Evolutionary conservation across 2,888 invertebrate genomes (phyloP), one percentile per base, ranked within the genome.

Genomic region (Oeneis ivallda): DNA sequence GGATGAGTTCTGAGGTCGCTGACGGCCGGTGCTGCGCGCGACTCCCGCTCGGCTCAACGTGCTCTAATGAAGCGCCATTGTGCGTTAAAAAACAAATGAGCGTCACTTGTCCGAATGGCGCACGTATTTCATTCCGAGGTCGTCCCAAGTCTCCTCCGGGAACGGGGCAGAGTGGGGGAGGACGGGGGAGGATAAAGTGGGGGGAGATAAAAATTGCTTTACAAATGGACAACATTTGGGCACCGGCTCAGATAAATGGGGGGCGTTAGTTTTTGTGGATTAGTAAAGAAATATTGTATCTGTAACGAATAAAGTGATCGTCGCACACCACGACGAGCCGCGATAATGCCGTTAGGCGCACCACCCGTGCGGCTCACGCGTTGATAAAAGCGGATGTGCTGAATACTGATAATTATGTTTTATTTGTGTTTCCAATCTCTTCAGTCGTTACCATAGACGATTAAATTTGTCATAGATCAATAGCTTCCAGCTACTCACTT

Each of bases 221-320:
- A 70, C 66, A 70, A 70, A 70, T 70, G 66, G 68, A 67, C 63
- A 69, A 62, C 70, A 70, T 69, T 68, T 63, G 65, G 66, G 63
- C 66, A 45, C 65, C 45, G 41, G 52, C 63, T 60, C 57, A 50
- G 66, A 68, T 63, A 61, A 64, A 68, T 68, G 66, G 60, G 50
- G 62, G 63, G 66, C 52, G 66, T 68, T 66, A 68, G 68, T 68
- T 65, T 65, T 68, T 66, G 66, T 60, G 66, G 68, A 66, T 68
- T 66, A 68, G 68, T 47, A 62, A 68, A 63, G 68, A 66, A 60
- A 63, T 68, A 62, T 67, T 50, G 67, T 64, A 67, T 62, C 61
- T 66, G 66, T 66, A 64, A 64, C 50, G 67, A 37, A 64, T 67
- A 50, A 58, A 62, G 15, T 47, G 47, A 2, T 8, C 15, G 9